Base-by-base conservation (phyloP, 2,113 vertebrate genomes). In the Onychostoma macrolepis region DNA sequence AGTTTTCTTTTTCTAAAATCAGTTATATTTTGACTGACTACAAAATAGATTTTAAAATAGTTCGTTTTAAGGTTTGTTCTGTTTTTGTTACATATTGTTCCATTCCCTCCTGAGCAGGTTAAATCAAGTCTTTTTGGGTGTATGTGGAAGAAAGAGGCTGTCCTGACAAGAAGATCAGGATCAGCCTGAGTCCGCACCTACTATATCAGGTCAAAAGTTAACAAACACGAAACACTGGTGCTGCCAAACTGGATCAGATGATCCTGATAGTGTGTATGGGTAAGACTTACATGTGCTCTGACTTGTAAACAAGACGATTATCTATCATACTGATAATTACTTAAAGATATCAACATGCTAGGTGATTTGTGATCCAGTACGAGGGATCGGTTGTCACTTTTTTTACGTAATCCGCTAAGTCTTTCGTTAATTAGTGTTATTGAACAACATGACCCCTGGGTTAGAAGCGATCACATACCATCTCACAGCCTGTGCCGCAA, bases 161-260 rank as follows among this genome's bases (percentile, higher is more conserved):
- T 72, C 9, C 38, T 28, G 38, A 43, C 85, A 53, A 65, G 65
- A 24, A n/a, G 65, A 80, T 80, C 81, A 80, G 67, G 76, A 86
- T 84, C 17, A 84, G 28, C 85, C 81, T 86, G 85, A n/a, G 9
- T 87, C 11, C 33, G 74, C 81, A 75, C 85, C 81, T 56, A 43
- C 67, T 45, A 48, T 77, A 41, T 45, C 75, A 77, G 19, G 8
- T 38, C 53, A 76, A 67, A 88, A 26, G 21, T 19, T 71, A 80
- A 53, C 43, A 61, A 61, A 85, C 83, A 58, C 3, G 26, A 65
- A 63, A 33, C 15, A 28, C 30, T 75, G 30, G 61, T 30, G 75
- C 19, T 75, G 41, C 30, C 10, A 53, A 86, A 83, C 80, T 63
- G 65, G n/a, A 80, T 80, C 17, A 24, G 26, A 61, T 24, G 15